Evolutionary conservation across 2,888 invertebrate species (phyloP).

Genomic region (Xanthostigma xanthostigma): DNA sequence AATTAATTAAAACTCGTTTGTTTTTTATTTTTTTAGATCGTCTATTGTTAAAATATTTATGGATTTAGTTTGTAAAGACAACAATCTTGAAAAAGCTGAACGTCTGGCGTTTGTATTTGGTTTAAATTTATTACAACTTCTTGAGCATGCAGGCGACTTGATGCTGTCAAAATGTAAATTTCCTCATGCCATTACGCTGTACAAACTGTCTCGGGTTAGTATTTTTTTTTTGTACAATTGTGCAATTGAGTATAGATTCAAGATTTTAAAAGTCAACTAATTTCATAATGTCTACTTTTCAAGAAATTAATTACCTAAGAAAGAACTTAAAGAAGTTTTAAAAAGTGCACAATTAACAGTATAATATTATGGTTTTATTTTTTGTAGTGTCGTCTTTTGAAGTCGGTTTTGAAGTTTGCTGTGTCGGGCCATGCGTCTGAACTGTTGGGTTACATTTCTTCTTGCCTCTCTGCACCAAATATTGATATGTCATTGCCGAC

Average conservation of each 20-base stretch:
- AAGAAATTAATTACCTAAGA: too few species aligned
- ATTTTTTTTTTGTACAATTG: constrained; percentile 3
- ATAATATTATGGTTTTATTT: constrained; percentile 1
- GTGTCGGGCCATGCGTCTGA: constrained; percentile 44
- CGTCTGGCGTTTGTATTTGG: constrained; percentile 41
- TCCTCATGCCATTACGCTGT: constrained; percentile 63
- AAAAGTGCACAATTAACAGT: constrained; percentile 2
- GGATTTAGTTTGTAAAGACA: constrained; percentile 35
- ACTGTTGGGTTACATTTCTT: constrained; percentile 39
- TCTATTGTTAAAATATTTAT: constrained; percentile 37
- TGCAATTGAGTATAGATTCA: too few species aligned
- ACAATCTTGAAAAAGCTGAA: constrained; percentile 39
- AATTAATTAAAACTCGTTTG: neutral
- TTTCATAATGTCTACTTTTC: too few species aligned
- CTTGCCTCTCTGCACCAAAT: constrained; percentile 37
- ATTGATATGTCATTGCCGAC: constrained; percentile 41
- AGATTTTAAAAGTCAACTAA: too few species aligned
- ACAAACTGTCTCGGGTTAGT: constrained; percentile 58
- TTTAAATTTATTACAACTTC: constrained; percentile 45
- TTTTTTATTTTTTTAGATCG: constrained; percentile 18
- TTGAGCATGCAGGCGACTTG: constrained; percentile 72
- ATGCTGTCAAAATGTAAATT: constrained; percentile 58
- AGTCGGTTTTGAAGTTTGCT: constrained; percentile 44
- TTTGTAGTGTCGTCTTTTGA: constrained; percentile 37
- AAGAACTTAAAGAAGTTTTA: too few species aligned